These are phyloP conservation scores for Polietes domitor DNA, from an alignment of 2,888 invertebrate genomes.

Conservation along the genomic window DNA sequence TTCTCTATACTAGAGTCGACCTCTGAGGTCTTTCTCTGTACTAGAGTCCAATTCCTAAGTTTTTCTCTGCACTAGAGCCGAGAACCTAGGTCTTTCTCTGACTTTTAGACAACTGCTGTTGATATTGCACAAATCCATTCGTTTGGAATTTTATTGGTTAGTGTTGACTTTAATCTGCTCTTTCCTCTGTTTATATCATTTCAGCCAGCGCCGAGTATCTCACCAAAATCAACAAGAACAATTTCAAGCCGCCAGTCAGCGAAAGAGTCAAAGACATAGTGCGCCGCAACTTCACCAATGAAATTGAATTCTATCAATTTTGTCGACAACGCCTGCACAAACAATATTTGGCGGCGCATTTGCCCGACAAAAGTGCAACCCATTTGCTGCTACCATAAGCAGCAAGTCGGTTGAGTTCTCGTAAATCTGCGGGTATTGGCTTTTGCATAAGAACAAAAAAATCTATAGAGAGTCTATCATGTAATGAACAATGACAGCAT, in stretches of 20 bases:
- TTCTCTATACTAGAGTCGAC: no score
- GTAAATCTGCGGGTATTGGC: background rate
- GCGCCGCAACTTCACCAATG: slow-evolving; percentile 91
- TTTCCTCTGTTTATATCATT: no score
- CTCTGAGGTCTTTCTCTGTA: no score
- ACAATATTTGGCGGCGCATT: slow-evolving; percentile 88
- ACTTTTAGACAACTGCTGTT: no score
- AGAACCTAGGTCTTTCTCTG: no score
- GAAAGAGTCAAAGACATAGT: slow-evolving; percentile 93
- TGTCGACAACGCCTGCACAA: slow-evolving; percentile 91
- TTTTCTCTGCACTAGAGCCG: no score
- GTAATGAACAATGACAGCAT: background rate
- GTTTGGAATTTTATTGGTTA: no score
- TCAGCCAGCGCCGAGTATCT: slow-evolving; percentile 89
- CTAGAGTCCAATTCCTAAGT: no score
- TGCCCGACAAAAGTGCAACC: slow-evolving; percentile 75
- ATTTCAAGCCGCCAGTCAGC: slow-evolving; percentile 93
- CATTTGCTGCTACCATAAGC: slow-evolving; percentile 52
- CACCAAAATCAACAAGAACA: slow-evolving; percentile 91
- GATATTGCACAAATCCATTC: no score
- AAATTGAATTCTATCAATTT: slow-evolving; percentile 95
- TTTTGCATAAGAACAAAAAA: background rate
- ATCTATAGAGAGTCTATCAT: slow-evolving; percentile 20
- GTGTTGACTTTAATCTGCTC: no score
- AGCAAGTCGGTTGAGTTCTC: background rate